Conservation (phyloP, 2,113 vertebrate species). For the Malaclemys terrapin region DNA sequence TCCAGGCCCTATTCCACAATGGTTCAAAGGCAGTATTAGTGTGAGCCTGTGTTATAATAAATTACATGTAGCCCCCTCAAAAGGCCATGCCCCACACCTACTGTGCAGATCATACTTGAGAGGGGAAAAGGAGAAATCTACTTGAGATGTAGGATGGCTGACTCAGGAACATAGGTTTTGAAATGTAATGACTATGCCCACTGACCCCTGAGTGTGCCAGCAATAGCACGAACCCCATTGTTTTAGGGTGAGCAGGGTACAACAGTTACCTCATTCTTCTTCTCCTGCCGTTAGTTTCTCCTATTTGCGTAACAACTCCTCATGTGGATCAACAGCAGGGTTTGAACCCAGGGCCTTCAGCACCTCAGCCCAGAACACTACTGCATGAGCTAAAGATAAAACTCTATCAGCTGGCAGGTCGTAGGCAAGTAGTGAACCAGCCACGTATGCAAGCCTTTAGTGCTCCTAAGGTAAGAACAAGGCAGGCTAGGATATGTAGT, state of each 20-base stretch:
- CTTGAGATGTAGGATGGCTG: neutral
- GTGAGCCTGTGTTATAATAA: neutral
- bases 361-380: neutral
- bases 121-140: neutral
- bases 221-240: rapidly evolving
- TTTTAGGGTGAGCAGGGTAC: neutral
- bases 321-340: neutral
- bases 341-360: neutral
- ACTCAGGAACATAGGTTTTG: neutral
- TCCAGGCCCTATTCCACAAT: neutral
- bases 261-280: neutral
- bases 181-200: neutral
- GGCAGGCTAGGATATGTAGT: neutral
- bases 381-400: neutral
- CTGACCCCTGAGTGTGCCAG: neutral
- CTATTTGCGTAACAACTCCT: neutral
- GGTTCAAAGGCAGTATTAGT: neutral
- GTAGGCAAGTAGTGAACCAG: neutral
- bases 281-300: rapidly evolving
- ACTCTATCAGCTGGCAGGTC: neutral
- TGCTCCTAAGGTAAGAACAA: neutral
- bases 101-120: neutral
- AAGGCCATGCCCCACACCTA: neutral
- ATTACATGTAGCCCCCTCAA: neutral
- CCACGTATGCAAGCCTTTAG: neutral